Evolutionary conservation across 2,888 invertebrate genomes (phyloP).

Genomic region (Meghimatium bilineatum): DNA sequence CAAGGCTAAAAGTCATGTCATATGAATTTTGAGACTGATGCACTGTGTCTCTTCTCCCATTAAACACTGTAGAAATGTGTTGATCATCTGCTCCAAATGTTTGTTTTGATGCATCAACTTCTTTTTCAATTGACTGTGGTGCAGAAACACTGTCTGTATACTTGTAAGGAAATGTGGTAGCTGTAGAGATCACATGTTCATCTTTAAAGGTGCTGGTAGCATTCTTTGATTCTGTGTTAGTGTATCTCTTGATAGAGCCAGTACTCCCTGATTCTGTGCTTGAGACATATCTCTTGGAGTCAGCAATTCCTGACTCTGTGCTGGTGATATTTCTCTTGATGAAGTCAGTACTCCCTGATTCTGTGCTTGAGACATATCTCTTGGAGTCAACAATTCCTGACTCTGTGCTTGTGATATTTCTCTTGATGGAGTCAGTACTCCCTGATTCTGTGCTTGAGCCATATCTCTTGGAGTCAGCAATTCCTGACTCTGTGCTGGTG

Average conservation of each 20-base stretch:
- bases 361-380: no score
- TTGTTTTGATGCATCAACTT: not conserved
- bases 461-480: no score
- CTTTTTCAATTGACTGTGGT: not conserved
- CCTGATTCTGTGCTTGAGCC: no score
- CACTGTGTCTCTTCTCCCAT: not conserved
- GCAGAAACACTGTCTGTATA: not conserved
- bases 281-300: slow-evolving; percentile 49
- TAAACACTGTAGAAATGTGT: not conserved
- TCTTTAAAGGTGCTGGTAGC: not conserved
- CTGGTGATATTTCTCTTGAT: slow-evolving; percentile 14
- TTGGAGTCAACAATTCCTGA: no score
- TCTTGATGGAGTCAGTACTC: no score
- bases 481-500: no score
- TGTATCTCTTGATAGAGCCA: no score
- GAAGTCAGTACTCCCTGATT: no score
- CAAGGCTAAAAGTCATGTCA: not conserved
- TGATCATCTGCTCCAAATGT: not conserved
- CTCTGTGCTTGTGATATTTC: no score
- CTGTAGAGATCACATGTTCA: not conserved
- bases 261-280: no score
- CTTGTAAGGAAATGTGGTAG: not conserved
- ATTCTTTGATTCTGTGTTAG: no score
- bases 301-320: slow-evolving; percentile 54
- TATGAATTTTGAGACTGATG: not conserved